Conservation (phyloP, 2,113 vertebrate species). For the Oreochromis aureus region DNA sequence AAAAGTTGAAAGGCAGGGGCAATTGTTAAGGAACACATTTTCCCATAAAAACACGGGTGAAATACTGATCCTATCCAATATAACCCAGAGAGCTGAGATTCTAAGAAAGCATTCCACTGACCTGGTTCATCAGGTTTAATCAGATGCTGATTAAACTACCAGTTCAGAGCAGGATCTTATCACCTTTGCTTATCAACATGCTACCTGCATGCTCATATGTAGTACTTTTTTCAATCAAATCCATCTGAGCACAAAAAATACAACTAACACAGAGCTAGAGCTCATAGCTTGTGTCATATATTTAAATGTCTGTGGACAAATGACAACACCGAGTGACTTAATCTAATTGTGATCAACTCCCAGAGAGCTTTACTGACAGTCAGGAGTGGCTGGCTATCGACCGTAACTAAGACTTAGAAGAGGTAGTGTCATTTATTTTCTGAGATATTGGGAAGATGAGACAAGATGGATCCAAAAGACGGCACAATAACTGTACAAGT, state of each 20-base stretch:
- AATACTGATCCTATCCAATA: neutral
- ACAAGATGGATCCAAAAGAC: neutral
- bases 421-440: neutral
- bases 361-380: neutral
- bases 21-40: neutral
- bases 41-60: neutral
- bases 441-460: neutral
- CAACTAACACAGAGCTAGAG: neutral
- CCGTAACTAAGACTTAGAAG: neutral
- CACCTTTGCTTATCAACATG: neutral
- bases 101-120: slow-evolving; percentile 4
- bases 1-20: neutral
- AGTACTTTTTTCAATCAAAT: neutral
- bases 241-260: neutral
- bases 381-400: neutral
- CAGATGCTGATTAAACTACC: neutral
- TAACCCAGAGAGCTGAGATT: neutral
- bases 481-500: neutral
- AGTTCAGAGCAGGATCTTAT: neutral
- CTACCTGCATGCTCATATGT: neutral
- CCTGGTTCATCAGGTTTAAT: slow-evolving; percentile 10
- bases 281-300: neutral
- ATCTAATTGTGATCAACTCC: neutral
- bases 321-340: neutral
- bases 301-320: neutral